These are phyloP conservation scores for Guaruba guarouba DNA, from an alignment of 2,113 vertebrate species.

Conservation along the genomic window DNA sequence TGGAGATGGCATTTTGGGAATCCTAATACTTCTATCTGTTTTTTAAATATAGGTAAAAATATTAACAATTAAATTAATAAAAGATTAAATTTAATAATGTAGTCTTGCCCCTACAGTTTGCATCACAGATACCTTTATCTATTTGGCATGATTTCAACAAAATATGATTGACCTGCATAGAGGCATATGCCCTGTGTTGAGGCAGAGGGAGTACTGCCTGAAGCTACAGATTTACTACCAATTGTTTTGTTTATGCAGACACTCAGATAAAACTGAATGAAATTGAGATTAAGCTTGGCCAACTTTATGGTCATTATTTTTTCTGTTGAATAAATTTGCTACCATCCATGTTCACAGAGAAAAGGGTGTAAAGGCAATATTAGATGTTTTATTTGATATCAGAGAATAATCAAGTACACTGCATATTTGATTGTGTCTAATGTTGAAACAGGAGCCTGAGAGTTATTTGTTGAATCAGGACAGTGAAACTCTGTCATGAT, in stretches of 20 bases:
- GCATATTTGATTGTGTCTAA: neutral
- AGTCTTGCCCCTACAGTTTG: neutral
- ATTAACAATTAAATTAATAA: neutral
- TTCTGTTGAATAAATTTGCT: neutral
- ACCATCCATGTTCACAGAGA: neutral
- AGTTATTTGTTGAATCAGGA: neutral
- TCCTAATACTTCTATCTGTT: neutral
- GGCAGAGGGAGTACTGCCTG: neutral
- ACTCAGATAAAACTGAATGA: neutral
- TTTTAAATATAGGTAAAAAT: neutral
- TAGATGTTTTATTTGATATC: neutral
- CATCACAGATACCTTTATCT: neutral
- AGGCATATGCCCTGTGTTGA: neutral
- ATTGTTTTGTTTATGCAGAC: neutral
- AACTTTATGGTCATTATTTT: neutral
- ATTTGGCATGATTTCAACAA: neutral
- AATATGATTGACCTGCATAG: neutral
- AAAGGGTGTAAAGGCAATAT: neutral
- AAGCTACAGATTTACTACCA: neutral
- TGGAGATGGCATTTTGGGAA: neutral
- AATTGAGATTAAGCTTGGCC: neutral
- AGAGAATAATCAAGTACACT: neutral
- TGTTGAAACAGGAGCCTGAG: neutral
- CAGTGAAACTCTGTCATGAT: neutral
- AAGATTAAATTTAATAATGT: neutral